Evolutionary conservation across 2,113 vertebrate species (phyloP), one percentile per base, ranked within the genome.

Genomic region (Phasianus colchicus): DNA sequence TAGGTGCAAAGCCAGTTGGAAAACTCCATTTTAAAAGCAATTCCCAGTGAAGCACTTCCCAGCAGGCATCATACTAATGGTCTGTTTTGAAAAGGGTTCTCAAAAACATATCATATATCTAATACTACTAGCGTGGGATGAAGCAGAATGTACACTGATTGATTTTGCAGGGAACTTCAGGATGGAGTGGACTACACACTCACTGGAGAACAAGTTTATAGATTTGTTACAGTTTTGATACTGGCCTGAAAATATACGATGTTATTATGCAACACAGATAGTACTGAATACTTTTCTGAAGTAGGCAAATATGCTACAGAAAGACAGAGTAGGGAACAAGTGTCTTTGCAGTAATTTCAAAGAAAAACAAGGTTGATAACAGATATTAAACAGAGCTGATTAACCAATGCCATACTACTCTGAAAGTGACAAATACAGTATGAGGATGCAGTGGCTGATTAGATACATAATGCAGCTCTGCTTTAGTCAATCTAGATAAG

Each of bases 11-110:
- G 30, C 9, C 71, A 77, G 38, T 25, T 76, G 63, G 43, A 93
- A 93, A 91, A 69, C 57, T 40, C 2, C 50, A 54, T 74, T 93
- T 78, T 77, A 61, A 90, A 83, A 86, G 45, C 65, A 90, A 77
- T 70, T 70, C 73, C 11, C 50, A 66, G 43, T n/a, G 42, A 92
- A 91, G 64, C 30, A 45, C 54, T 70, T 40, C 69, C 32, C 70
- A 82, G 60, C 17, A 64, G 71, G 38, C n/a, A 25, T 71, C 18
- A 83, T 21, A 63, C 25, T 57, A 90, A 60, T 20, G 3, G 8
- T 54, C 67, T 61, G 20, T 19, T 83, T 55, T 66, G 27, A 88
- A n/a, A 24, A 90, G 32, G 0, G 0, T 83, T 88, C 36, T 87
- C 72, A 86, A 90, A 43, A 88, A 88, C 24, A 8, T 47, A 80